Conservation (phyloP, 2,888 invertebrate species). For the Sesia bembeciformis region DNA sequence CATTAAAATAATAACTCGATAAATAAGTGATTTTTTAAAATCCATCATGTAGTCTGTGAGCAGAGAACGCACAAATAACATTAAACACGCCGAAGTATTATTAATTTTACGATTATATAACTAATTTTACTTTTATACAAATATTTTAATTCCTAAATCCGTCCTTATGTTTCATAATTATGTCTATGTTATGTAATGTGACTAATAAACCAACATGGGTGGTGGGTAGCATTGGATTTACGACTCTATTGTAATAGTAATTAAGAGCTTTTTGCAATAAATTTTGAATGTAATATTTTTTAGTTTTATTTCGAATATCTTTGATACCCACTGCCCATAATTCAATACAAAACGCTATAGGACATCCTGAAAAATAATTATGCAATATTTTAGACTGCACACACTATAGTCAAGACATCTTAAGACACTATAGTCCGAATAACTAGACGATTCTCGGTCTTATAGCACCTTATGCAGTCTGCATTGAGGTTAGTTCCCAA, state of each 20-base stretch:
- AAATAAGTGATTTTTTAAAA: too few relatives aligned
- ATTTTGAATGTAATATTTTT: constrained; percentile 21
- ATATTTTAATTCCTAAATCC: neutral
- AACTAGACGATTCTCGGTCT: too few relatives aligned
- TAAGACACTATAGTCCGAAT: too few relatives aligned
- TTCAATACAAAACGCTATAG: constrained; percentile 18
- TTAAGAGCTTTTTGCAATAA: constrained; percentile 30
- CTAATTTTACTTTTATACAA: neutral
- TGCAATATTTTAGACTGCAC: neutral
- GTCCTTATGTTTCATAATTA: neutral
- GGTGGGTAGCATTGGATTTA: constrained; percentile 50
- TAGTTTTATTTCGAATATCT: constrained; percentile 48
- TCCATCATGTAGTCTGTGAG: too few relatives aligned
- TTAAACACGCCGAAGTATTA: neutral
- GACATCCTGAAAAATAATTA: neutral
- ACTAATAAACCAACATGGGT: constrained; percentile 34
- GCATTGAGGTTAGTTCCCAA: too few relatives aligned
- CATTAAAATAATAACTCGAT: too few relatives aligned
- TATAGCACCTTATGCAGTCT: too few relatives aligned
- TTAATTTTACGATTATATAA: neutral
- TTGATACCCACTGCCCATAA: constrained; percentile 42
- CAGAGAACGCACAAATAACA: too few relatives aligned
- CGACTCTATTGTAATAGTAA: constrained; percentile 18
- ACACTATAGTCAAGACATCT: neutral
- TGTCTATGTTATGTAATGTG: neutral